phyloP scores from a whole-genome alignment of 2,113 vertebrate genomes.

The Rynchops niger region DNA sequence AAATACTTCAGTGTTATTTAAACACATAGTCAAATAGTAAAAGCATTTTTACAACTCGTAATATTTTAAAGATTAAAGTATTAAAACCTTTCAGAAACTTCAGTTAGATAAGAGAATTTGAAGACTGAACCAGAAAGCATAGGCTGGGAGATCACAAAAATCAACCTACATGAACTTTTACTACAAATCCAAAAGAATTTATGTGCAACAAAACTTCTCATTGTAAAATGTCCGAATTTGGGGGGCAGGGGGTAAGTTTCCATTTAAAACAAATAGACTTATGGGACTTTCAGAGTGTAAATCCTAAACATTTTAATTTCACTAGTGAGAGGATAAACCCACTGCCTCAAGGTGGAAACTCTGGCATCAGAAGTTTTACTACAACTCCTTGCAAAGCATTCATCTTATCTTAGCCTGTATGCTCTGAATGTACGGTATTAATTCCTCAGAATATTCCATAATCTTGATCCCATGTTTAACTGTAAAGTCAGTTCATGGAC shows the following conservation, averaged over 20 bases:
- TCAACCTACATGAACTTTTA: background rate
- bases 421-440: too few relatives aligned
- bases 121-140: background rate
- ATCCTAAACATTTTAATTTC: background rate
- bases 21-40: background rate
- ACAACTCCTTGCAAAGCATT: background rate
- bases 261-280: background rate
- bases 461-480: background rate
- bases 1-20: background rate
- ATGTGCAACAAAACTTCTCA: background rate
- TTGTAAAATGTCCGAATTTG: background rate
- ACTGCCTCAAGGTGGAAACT: background rate
- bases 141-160: background rate
- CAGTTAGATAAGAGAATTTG: background rate
- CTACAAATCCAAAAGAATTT: background rate
- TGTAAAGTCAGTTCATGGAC: background rate
- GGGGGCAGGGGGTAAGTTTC: background rate
- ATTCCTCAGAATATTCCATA: background rate
- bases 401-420: background rate
- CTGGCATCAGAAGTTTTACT: background rate
- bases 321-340: background rate
- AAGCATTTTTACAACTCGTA: background rate
- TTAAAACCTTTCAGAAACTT: background rate
- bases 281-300: background rate
- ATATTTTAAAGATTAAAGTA: background rate